phyloP scores from a whole-genome alignment of 2,888 invertebrate species.

The Hyposoter dolosus region DNA sequence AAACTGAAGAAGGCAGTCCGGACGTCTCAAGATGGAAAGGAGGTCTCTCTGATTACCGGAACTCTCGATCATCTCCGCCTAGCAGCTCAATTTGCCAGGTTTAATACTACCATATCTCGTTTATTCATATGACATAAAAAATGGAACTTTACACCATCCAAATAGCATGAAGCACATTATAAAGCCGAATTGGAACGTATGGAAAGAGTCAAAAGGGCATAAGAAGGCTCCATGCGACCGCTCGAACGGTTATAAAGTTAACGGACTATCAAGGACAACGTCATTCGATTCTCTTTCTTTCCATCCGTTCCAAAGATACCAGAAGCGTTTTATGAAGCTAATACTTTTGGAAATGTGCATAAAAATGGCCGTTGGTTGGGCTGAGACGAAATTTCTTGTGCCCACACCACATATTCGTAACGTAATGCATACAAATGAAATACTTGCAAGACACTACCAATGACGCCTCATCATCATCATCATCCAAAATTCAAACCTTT shows the following conservation, averaged over 20 bases:
- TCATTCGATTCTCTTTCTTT: not conserved
- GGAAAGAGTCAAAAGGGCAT: constrained; percentile 58
- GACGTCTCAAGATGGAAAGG: constrained; percentile 52
- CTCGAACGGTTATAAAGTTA: constrained; percentile 51
- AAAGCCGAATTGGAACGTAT: constrained; percentile 13
- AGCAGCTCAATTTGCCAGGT: not conserved
- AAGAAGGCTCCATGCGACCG: constrained; percentile 10
- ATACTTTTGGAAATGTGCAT: constrained; percentile 2
- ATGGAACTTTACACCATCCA: constrained; percentile 2
- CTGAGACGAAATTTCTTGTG: not conserved
- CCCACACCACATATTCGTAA: not conserved
- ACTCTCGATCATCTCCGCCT: constrained; percentile 46
- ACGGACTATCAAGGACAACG: constrained; percentile 59
- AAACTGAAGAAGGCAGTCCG: constrained; percentile 19
- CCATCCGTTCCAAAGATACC: not conserved
- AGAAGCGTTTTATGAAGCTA: not conserved
- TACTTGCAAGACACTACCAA: constrained; percentile 21
- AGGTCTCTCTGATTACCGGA: constrained; percentile 65
- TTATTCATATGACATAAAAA: constrained; percentile 9
- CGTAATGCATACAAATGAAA: constrained; percentile 22
- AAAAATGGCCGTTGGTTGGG: not conserved
- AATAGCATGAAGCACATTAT: not conserved
- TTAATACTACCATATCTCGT: not conserved
- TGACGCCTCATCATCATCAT: constrained; percentile 43
- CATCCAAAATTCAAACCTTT: not conserved